Evolutionary conservation across 2,797 vertebrate species (phyloP).

Genomic region (Syndactyla subalaris): DNA sequence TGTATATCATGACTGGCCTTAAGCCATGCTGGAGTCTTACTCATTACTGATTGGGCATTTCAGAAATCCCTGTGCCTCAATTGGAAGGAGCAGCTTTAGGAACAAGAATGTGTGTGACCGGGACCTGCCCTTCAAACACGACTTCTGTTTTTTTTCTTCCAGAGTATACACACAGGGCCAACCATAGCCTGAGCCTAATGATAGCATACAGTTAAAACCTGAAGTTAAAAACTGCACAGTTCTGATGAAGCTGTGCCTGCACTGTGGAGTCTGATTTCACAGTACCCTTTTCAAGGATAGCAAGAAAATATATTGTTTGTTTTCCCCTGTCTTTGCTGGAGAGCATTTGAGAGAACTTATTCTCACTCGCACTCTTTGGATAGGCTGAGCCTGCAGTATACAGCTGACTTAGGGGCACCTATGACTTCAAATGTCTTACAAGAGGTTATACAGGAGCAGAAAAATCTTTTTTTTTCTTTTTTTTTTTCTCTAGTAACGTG

Average conservation of each 20-base stretch:
- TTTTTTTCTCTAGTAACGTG: constrained; percentile 34
- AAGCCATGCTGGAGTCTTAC: background rate
- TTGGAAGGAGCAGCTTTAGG: constrained; percentile 22
- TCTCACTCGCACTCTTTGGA: background rate
- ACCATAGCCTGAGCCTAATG: background rate
- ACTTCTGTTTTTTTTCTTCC: background rate
- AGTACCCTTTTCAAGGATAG: background rate
- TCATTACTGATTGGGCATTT: constrained; percentile 32
- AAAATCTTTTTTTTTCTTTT: background rate
- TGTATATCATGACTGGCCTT: constrained; percentile 10
- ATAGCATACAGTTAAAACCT: background rate
- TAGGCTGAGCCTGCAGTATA: background rate
- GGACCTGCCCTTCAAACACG: background rate
- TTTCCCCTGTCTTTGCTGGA: background rate
- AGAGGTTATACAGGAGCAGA: constrained; percentile 35
- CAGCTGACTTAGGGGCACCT: constrained; percentile 9
- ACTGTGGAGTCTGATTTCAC: background rate
- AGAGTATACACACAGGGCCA: background rate
- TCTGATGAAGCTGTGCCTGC: background rate
- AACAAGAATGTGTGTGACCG: background rate
- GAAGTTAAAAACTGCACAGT: background rate
- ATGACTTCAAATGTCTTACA: constrained; percentile 34
- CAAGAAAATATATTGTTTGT: background rate
- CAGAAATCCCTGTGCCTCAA: constrained; percentile 4
- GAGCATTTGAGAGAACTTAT: background rate